Percentiles rank a stretch among this genome's conserved stretches.
phyloP scores from a whole-genome alignment of 2,113 vertebrate species.

The Myiopsitta monachus region DNA sequence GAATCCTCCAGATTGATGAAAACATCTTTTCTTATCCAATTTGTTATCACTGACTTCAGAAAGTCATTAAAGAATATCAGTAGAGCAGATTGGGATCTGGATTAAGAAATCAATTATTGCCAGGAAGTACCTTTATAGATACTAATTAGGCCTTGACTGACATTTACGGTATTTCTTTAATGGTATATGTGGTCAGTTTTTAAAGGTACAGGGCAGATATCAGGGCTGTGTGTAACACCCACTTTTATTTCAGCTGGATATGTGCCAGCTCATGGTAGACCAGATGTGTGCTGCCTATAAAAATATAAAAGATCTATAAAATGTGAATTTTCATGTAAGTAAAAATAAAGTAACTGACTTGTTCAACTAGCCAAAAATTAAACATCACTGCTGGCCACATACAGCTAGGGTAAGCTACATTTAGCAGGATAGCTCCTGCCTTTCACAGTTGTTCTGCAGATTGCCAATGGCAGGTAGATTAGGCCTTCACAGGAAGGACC shows the following conservation, averaged over 20 bases:
- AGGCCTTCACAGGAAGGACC: not conserved
- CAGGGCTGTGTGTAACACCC: not conserved
- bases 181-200: not conserved
- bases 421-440: not conserved
- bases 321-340: not conserved
- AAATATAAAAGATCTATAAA: not conserved
- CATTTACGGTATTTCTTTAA: slow-evolving; percentile 28
- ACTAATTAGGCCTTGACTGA: slow-evolving; percentile 32
- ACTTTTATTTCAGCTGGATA: not conserved
- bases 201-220: slow-evolving; percentile 23
- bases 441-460: not conserved
- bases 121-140: slow-evolving; percentile 31
- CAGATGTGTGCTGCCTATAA: not conserved
- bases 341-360: not conserved
- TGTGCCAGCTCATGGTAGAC: not conserved
- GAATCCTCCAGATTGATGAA: slow-evolving; percentile 8
- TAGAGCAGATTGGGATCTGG: slow-evolving; percentile 22
- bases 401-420: not conserved
- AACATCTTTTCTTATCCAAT: slow-evolving; percentile 51
- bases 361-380: not conserved
- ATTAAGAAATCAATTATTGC: slow-evolving; percentile 60
- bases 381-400: not conserved
- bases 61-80: slow-evolving; percentile 59
- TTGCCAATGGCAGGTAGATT: slow-evolving; percentile 13
- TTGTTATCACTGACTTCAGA: slow-evolving; percentile 57